These are phyloP conservation scores for Drosophila birchii DNA, from an alignment of 2,888 invertebrate genomes.

Conservation along the genomic window DNA sequence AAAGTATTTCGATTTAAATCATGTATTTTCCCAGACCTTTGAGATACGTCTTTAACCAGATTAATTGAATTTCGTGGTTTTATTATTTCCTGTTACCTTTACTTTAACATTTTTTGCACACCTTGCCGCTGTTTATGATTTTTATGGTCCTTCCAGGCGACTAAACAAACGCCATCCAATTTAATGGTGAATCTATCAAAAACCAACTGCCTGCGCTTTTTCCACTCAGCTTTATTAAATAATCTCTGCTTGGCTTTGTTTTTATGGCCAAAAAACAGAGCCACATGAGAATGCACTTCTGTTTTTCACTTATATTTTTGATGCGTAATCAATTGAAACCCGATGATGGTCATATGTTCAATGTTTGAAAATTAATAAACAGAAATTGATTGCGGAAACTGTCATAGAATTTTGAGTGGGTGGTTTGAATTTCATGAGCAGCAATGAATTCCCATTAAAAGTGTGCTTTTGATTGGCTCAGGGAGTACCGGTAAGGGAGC, in stretches of 20 bases:
- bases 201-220: slow-evolving; percentile 35
- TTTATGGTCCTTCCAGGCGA: slow-evolving; percentile 71
- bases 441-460: slow-evolving; percentile 31
- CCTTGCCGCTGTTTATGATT: slow-evolving; percentile 58
- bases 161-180: slow-evolving; percentile 69
- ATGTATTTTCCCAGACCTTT: background rate
- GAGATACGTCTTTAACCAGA: background rate
- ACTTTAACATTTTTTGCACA: slow-evolving; percentile 28
- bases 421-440: slow-evolving; percentile 26
- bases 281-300: slow-evolving; percentile 10
- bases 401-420: slow-evolving; percentile 9
- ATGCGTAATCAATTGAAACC: slow-evolving; percentile 19
- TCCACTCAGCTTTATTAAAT: slow-evolving; percentile 43
- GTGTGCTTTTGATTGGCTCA: slow-evolving; percentile 32
- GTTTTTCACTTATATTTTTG: slow-evolving; percentile 5
- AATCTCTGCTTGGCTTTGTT: slow-evolving; percentile 21
- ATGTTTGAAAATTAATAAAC: slow-evolving; percentile 25
- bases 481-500: slow-evolving; percentile 16
- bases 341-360: slow-evolving; percentile 6
- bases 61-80: slow-evolving; percentile 41
- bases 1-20: background rate
- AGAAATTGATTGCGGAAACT: slow-evolving; percentile 9
- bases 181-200: slow-evolving; percentile 58
- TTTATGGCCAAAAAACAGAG: background rate
- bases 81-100: slow-evolving; percentile 40